Base-by-base conservation (phyloP, 2,797 vertebrate genomes). In the Coccyzus lansbergi region DNA sequence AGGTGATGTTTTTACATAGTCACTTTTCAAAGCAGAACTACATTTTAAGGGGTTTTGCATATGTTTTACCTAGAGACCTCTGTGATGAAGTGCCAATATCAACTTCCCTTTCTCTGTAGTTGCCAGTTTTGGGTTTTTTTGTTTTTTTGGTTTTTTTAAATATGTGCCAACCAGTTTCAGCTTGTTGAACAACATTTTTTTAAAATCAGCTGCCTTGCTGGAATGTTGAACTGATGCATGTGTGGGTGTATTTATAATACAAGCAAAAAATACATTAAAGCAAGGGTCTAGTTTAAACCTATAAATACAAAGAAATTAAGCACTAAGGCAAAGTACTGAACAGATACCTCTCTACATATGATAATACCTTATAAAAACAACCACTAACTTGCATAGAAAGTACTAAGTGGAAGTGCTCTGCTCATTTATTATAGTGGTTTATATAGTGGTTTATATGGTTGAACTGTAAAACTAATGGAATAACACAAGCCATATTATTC, bases 71-170 rank as follows among this genome's bases (percentile, higher is more conserved):
- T 92, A 90, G 63, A 94, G 83, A 90, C 88, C 93, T 95, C 91
- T 94, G 63, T 92, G 89, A 91, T 87, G 72, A 92, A 89, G 75
- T 83, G 93, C 94, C 95, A 96, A 12, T 91, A 95, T 94, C 77
- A 97, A 96, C 96, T 95, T 96, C 84, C 88, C 76, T 90, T 96
- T 92, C 92, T 94, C 67, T 93, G 92, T 78, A 94, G 83, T 93
- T 96, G 90, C 85, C 90, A 93, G 53, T 92, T 93, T 94, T 94
- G 69, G 92, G n/a, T n/a, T n/a, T n/a, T n/a, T n/a, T n/a, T n/a
- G n/a, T n/a, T n/a, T n/a, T n/a, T 88, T 94, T 86, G n/a, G n/a
- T 80, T 91, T 74, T 91, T 69, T 90, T 90, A 63, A 84, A 94
- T 88, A 80, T 67, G 42, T 95, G 91, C 90, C 95, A 96, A 88